Evolutionary conservation across 2,888 invertebrate genomes (phyloP).

Genomic region (Xestia ashworthii): DNA sequence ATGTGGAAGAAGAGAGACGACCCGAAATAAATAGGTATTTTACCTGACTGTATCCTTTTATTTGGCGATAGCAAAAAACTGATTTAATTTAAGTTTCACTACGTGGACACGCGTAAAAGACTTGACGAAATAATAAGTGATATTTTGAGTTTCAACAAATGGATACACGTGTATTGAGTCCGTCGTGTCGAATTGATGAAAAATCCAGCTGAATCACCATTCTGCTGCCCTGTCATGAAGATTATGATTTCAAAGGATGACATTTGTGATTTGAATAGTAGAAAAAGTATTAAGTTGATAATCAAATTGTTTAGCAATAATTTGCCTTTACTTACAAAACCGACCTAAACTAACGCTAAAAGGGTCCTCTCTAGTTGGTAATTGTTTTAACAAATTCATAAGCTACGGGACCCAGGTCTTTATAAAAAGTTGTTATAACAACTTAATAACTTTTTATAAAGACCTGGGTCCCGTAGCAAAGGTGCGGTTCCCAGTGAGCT

Average conservation of each 20-base stretch:
- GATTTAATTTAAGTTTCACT: too few relatives aligned
- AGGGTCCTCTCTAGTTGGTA: not conserved
- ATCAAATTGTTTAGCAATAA: not conserved
- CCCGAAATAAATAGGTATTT: not conserved
- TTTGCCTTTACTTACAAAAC: not conserved
- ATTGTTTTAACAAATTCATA: not conserved
- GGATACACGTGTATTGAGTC: too few relatives aligned
- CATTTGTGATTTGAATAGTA: not conserved
- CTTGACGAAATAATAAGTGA: too few relatives aligned
- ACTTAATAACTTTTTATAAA: too few relatives aligned
- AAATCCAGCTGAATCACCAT: not conserved
- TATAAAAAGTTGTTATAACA: not conserved
- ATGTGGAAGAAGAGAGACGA: not conserved
- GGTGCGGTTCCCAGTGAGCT: slow-evolving; percentile 10
- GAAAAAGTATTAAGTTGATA: not conserved
- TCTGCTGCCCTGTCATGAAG: not conserved
- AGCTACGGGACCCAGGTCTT: not conserved
- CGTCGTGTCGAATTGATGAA: too few relatives aligned
- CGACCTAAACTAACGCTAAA: not conserved
- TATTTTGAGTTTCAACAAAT: too few relatives aligned
- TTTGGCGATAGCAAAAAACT: too few relatives aligned
- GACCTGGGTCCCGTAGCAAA: too few relatives aligned
- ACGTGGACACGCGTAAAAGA: too few relatives aligned
- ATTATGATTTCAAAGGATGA: not conserved
- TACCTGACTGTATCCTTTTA: too few relatives aligned